Conservation (phyloP, 2,888 invertebrate genomes). For the Palloptera scutellata region DNA sequence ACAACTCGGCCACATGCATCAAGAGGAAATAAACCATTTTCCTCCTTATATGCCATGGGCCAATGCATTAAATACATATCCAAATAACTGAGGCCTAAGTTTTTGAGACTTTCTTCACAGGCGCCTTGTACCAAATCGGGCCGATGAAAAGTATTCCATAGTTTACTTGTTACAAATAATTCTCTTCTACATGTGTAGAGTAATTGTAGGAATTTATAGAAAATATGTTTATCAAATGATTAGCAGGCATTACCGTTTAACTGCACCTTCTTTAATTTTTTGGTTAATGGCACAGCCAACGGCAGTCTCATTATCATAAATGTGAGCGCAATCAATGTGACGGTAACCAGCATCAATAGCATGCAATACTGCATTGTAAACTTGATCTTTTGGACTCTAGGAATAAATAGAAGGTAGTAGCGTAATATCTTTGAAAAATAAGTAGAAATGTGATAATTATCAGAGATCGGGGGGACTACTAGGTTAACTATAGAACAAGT, state of each 20-base stretch:
- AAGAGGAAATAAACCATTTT: conserved; percentile 70
- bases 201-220: not conserved
- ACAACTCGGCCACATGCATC: conserved; percentile 69
- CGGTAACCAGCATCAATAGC: conserved; percentile 81
- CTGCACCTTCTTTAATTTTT: conserved; percentile 72
- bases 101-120: conserved; percentile 72
- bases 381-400: conserved; percentile 71
- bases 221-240: not conserved
- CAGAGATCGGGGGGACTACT: too few relatives aligned
- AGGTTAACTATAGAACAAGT: too few relatives aligned
- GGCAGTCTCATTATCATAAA: conserved; percentile 79
- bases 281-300: conserved; percentile 74
- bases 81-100: conserved; percentile 78
- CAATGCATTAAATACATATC: conserved; percentile 92
- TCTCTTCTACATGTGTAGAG: conserved; percentile 64
- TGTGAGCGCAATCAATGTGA: conserved; percentile 76
- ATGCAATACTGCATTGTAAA: conserved; percentile 72
- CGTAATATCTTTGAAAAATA: not conserved
- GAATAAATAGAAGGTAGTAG: too few relatives aligned
- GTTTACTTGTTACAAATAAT: conserved; percentile 77
- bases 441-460: not conserved
- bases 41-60: conserved; percentile 87
- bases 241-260: conserved; percentile 67
- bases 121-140: conserved; percentile 77
- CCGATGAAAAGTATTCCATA: conserved; percentile 89